Evolutionary conservation across 2,888 invertebrate species (phyloP), one percentile per base, ranked within the genome.

Genomic region (Salpingus planirostris): DNA sequence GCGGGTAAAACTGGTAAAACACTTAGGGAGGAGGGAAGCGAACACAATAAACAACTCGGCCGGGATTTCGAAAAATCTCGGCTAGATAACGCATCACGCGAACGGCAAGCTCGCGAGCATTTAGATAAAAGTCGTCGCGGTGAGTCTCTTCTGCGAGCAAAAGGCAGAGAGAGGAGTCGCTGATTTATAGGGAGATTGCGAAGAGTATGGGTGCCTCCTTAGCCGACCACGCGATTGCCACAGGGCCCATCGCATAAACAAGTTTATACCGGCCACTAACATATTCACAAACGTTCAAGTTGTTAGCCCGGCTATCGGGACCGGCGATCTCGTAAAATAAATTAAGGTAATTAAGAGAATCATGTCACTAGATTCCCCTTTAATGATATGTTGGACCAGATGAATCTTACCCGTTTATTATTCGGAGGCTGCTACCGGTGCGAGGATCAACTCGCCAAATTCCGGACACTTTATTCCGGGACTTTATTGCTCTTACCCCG

Each of bases 301-400:
- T 50, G 56, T 52, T 55, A 52, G 52, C 50, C 42, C 5, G 26
- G 31, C 24, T 36, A 36, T 36, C 38, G 25, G 24, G n/a, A 15
- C 28, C 39, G 50, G 55, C 57, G 52, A 62, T 63, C 62, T 59
- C 52, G 51, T 53, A 53, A 62, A 62, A 62, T 63, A 64, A 65
- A 64, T 65, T 63, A 62, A 62, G 54, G 61, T 64, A 64, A 65
- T 64, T 64, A 63, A 64, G 60, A 57, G 62, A 64, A 64, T 64
- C 61, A 64, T 64, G 64, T 64, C 62, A 58, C 57, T 50, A 59
- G 62, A 60, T 60, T 60, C 61, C 56, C 45, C 52, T 57, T 58
- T 60, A 64, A 63, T 60, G 61, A 63, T 61, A 62, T 60, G 60
- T 57, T 55, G 49, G 53, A 49, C 54, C 55, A 57, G 54, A 55